Evolutionary conservation across 2,888 invertebrate species (phyloP).

Genomic region (Patella ulyssiponensis): DNA sequence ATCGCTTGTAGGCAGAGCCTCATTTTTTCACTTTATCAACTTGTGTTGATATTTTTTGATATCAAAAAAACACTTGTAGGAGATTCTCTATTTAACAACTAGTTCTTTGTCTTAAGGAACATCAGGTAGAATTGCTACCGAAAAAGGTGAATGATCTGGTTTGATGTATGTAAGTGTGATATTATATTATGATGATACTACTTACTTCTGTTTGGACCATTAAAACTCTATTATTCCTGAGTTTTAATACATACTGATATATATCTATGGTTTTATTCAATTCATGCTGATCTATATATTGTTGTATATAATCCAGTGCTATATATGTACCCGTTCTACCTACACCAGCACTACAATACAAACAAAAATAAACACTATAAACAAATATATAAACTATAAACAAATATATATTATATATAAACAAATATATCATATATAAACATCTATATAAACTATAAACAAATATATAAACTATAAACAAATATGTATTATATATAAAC

Average conservation of each 20-base stretch:
- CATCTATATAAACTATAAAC: too few relatives aligned
- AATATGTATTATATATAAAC: too few relatives aligned
- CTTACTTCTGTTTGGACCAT: slow-evolving; percentile 54
- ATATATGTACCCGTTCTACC: slow-evolving; percentile 72
- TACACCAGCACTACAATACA: slow-evolving; percentile 76
- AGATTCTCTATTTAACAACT: too few relatives aligned
- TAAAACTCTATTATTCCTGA: slow-evolving; percentile 44
- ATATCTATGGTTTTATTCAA: slow-evolving; percentile 45
- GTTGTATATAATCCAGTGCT: slow-evolving; percentile 35
- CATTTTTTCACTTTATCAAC: too few relatives aligned
- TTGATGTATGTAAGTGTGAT: not conserved
- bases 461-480: too few relatives aligned
- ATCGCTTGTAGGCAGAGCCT: too few relatives aligned
- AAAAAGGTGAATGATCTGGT: not conserved
- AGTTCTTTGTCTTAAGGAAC: too few relatives aligned
- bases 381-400: too few relatives aligned
- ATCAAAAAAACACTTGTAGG: too few relatives aligned
- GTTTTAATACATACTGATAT: slow-evolving; percentile 44
- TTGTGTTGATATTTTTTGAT: too few relatives aligned
- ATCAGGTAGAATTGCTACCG: not conserved
- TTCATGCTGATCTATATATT: slow-evolving; percentile 34
- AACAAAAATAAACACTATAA: not conserved
- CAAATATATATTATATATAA: too few relatives aligned
- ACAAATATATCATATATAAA: too few relatives aligned
- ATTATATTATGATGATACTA: not conserved